Conservation (phyloP, 2,888 invertebrate genomes). For the Mimachlamys varia region DNA sequence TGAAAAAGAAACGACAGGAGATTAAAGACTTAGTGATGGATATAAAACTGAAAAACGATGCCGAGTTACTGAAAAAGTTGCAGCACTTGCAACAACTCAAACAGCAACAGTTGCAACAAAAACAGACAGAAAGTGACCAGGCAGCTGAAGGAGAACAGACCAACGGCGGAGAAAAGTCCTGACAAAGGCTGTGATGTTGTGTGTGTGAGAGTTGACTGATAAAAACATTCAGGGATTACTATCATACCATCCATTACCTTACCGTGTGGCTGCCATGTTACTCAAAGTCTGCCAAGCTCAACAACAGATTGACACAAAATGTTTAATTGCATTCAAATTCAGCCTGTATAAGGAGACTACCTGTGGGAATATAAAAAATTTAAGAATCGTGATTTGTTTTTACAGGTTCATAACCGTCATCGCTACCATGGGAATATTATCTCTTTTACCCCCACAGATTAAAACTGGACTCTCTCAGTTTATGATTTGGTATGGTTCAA, state of each 20-base stretch:
- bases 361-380: too few relatives aligned
- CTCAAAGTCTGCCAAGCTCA: too few relatives aligned
- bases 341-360: too few relatives aligned
- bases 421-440: too few relatives aligned
- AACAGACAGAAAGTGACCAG: neutral
- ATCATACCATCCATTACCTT: neutral
- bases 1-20: conserved; percentile 93
- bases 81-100: conserved; percentile 24
- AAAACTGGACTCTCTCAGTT: too few relatives aligned
- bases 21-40: conserved; percentile 90
- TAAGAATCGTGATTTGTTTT: too few relatives aligned
- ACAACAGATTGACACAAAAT: too few relatives aligned
- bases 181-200: conserved; percentile 3
- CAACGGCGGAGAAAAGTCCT: neutral
- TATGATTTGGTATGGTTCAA: too few relatives aligned
- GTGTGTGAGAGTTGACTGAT: conserved; percentile 7
- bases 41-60: conserved; percentile 87
- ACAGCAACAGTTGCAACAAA: conserved; percentile 19
- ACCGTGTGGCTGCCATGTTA: neutral
- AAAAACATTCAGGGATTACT: conserved; percentile 15
- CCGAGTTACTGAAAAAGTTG: conserved; percentile 48
- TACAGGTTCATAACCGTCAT: too few relatives aligned
- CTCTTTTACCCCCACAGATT: too few relatives aligned
- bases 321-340: too few relatives aligned
- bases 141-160: conserved; percentile 12